phyloP scores from a whole-genome alignment of 2,797 vertebrate genomes.

The Cossypha niveicapilla region DNA sequence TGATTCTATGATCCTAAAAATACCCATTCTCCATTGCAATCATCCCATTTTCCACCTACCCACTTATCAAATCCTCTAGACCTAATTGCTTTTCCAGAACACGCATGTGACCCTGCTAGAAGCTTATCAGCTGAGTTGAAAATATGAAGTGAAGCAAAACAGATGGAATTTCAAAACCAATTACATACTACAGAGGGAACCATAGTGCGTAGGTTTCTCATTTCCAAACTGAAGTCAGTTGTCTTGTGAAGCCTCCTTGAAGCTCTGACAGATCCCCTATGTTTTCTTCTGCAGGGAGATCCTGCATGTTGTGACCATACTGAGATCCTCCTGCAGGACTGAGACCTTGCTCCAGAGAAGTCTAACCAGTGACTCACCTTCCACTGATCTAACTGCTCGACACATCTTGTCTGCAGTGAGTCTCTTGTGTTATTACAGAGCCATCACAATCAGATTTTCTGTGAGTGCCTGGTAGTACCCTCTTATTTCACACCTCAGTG shows the following conservation, averaged over 20 bases:
- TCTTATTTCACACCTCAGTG: neutral
- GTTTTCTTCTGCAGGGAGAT: neutral
- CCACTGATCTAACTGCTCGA: neutral
- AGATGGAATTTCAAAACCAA: slow-evolving; percentile 52
- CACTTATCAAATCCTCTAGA: neutral
- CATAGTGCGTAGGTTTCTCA: neutral
- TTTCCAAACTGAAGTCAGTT: neutral
- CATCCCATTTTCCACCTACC: neutral
- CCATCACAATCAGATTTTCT: neutral
- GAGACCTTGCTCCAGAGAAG: neutral
- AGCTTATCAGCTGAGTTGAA: neutral
- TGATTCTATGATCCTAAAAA: neutral
- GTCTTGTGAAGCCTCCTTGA: neutral
- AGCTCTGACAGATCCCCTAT: neutral
- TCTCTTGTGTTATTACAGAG: neutral
- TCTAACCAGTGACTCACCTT: neutral
- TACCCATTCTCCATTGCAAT: neutral
- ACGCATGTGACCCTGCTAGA: neutral
- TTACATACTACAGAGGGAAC: slow-evolving; percentile 2
- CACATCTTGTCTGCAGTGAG: neutral
- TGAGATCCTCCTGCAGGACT: neutral
- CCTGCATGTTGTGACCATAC: neutral
- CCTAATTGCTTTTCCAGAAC: neutral
- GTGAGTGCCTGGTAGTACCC: neutral
- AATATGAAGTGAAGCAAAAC: slow-evolving; percentile 24